phyloP scores from a whole-genome alignment of 2,888 invertebrate genomes.

The Sepiola atlantica region DNA sequence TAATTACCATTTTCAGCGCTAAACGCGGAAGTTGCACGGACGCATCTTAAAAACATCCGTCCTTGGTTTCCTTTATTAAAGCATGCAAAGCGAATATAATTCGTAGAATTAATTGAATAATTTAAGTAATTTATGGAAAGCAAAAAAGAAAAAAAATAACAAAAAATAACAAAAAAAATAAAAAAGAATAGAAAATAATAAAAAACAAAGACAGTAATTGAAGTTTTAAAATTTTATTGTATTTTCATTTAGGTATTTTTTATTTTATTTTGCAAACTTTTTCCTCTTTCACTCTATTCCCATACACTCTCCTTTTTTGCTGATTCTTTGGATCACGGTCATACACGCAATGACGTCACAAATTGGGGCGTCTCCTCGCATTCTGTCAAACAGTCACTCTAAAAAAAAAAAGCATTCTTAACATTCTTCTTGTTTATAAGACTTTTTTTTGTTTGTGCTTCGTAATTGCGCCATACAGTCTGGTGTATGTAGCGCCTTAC shows the following conservation, averaged over 20 bases:
- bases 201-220: background rate
- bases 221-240: background rate
- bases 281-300: background rate
- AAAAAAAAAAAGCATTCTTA: background rate
- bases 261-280: background rate
- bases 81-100: background rate
- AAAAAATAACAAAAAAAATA: background rate
- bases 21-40: too few species aligned
- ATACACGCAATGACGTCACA: background rate
- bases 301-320: background rate
- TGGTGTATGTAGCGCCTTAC: background rate
- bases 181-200: background rate
- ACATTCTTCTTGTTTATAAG: background rate
- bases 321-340: background rate
- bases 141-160: background rate
- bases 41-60: too few species aligned
- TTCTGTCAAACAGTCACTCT: background rate
- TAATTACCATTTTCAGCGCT: too few species aligned
- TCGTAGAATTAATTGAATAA: background rate
- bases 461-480: background rate
- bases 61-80: background rate
- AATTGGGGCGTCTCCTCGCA: background rate
- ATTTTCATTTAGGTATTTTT: background rate
- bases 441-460: background rate
- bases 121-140: background rate